phyloP scores from a whole-genome alignment of 2,113 vertebrate genomes.

The human region GRCh38 chrX:43659501-43660000 shows the following conservation, averaged over 20 bases:
- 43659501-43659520: conserved; percentile 29
- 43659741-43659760: conserved; percentile 12
- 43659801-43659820: conserved; percentile 22
- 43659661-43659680: conserved; percentile 26
- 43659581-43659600: conserved; percentile 17
- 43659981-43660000: not conserved
- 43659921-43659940: not conserved
- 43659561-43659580: not conserved
- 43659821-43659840: not conserved
- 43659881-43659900: not conserved
- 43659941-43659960: not conserved
- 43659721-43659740: not conserved
- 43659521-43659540: not conserved
- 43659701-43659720: not conserved
- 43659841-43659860: not conserved
- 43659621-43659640: conserved; percentile 33
- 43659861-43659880: not conserved
- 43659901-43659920: not conserved
- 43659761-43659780: not conserved
- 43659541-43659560: not conserved
- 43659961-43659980: not conserved
- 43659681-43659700: conserved; percentile 14
- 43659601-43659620: not conserved
- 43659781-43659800: not conserved
- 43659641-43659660: not conserved